A percentile compares a stretch with the other conserved stretches of the same genome.
Conservation (phyloP, 2,797 vertebrate species). For the Xyrichtys novacula region DNA sequence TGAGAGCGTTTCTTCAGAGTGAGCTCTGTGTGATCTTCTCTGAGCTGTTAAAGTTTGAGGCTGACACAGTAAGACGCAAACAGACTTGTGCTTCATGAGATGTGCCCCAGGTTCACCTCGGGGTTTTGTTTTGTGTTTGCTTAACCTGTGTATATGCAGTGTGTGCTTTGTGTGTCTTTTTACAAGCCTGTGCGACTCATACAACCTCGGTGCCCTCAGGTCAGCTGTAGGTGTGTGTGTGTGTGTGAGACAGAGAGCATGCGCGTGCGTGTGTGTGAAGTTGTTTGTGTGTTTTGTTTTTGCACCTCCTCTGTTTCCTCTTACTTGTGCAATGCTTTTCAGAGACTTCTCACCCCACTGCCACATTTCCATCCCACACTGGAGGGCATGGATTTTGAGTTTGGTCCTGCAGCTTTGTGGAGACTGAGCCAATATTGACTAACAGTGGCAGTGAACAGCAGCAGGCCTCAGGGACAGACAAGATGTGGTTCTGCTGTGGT, state of each 20-base stretch:
- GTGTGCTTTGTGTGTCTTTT: slow-evolving; percentile 8
- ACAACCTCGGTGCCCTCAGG: neutral
- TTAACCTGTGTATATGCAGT: slow-evolving; percentile 1
- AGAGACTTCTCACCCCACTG: slow-evolving; percentile 60
- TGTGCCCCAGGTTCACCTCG: slow-evolving; percentile 8
- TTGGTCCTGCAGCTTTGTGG: slow-evolving; percentile 24
- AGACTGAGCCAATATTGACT: slow-evolving; percentile 61
- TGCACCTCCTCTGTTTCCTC: slow-evolving; percentile 26
- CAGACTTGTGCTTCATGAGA: slow-evolving; percentile 22
- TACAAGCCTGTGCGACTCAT: slow-evolving; percentile 1
- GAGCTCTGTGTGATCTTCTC: slow-evolving; percentile 12
- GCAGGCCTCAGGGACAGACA: slow-evolving; percentile 32
- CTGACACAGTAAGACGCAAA: slow-evolving; percentile 22
- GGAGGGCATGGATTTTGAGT: slow-evolving; percentile 36
- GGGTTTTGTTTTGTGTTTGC: slow-evolving; percentile 10
- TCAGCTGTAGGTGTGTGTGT: slow-evolving; percentile 11
- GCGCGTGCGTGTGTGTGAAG: neutral
- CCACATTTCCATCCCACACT: slow-evolving; percentile 61
- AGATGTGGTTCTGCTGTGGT: slow-evolving; percentile 40
- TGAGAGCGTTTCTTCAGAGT: slow-evolving; percentile 1
- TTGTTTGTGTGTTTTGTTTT: slow-evolving; percentile 11
- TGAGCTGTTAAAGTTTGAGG: slow-evolving; percentile 8
- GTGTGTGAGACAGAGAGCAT: neutral
- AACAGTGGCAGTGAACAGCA: slow-evolving; percentile 34
- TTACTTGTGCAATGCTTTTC: slow-evolving; percentile 37